Conservation (phyloP, 2,888 invertebrate species). For the Laspeyria flexula region DNA sequence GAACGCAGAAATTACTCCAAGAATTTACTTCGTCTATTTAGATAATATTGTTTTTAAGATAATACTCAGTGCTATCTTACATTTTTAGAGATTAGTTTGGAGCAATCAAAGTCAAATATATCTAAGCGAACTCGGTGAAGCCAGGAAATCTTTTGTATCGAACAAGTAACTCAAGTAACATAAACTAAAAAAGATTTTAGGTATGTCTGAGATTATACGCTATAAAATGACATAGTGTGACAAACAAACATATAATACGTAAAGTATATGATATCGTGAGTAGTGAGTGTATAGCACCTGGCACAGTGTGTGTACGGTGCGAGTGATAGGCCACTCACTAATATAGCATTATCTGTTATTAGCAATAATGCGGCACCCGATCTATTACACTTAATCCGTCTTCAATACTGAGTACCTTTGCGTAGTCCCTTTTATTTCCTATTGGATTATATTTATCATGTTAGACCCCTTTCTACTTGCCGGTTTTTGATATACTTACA, state of each 20-base stretch:
- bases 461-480: slow-evolving; percentile 23
- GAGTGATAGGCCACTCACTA: neutral
- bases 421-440: slow-evolving; percentile 10
- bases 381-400: slow-evolving; percentile 27
- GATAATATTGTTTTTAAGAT: slow-evolving; percentile 57
- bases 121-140: too few relatives aligned
- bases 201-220: too few relatives aligned
- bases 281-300: too few relatives aligned
- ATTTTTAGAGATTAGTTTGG: slow-evolving; percentile 4
- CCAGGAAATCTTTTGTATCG: too few relatives aligned
- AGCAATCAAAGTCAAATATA: neutral
- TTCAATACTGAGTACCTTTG: slow-evolving; percentile 15
- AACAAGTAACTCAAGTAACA: too few relatives aligned
- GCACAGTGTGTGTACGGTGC: neutral
- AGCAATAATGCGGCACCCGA: slow-evolving; percentile 19
- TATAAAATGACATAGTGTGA: too few relatives aligned
- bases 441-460: slow-evolving; percentile 26
- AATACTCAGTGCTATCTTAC: slow-evolving; percentile 29
- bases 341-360: slow-evolving; percentile 9
- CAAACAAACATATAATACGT: neutral
- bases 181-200: too few relatives aligned
- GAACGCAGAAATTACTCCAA: slow-evolving; percentile 63
- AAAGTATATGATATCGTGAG: neutral
- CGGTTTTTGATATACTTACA: neutral
- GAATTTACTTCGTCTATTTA: slow-evolving; percentile 59